A percentile compares a stretch with the other conserved stretches of the same genome.
phyloP scores from a whole-genome alignment of 2,888 invertebrate genomes.

The Acanthococcus lagerstroemiae region DNA sequence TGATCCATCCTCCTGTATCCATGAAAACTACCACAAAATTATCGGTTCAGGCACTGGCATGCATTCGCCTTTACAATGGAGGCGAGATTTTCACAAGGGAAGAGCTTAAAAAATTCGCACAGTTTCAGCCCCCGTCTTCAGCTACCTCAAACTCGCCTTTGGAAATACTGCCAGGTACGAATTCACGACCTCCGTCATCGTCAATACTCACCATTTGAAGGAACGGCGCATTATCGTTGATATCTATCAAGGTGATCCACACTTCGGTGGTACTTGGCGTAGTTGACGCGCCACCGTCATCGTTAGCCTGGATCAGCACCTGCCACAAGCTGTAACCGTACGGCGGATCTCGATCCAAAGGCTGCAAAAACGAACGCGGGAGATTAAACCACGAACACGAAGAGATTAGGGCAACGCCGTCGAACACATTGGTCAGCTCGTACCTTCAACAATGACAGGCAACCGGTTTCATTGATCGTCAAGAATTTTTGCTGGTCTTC shows the following conservation, averaged over 20 bases:
- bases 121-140: too few species aligned
- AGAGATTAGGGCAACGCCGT: too few species aligned
- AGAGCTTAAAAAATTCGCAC: too few species aligned
- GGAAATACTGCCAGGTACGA: too few species aligned
- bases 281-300: constrained; percentile 57
- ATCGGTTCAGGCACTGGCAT: too few species aligned
- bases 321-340: constrained; percentile 73
- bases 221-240: constrained; percentile 90
- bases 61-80: neutral
- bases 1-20: too few species aligned
- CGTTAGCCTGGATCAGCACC: constrained; percentile 56
- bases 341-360: constrained; percentile 81
- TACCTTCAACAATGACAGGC: constrained; percentile 56
- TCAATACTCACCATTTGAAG: constrained; percentile 64
- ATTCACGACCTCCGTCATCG: constrained; percentile 37
- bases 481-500: constrained; percentile 60
- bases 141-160: too few species aligned
- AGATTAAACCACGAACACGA: too few species aligned
- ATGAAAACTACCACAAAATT: too few species aligned
- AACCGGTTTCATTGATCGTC: constrained; percentile 63
- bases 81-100: too few species aligned
- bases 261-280: constrained; percentile 51
- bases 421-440: too few species aligned
- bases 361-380: constrained; percentile 44
- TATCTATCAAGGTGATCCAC: constrained; percentile 55